A percentile compares a stretch with the other conserved stretches of the same genome.
Conservation (phyloP, 2,113 vertebrate genomes). For the Menidia beryllina region DNA sequence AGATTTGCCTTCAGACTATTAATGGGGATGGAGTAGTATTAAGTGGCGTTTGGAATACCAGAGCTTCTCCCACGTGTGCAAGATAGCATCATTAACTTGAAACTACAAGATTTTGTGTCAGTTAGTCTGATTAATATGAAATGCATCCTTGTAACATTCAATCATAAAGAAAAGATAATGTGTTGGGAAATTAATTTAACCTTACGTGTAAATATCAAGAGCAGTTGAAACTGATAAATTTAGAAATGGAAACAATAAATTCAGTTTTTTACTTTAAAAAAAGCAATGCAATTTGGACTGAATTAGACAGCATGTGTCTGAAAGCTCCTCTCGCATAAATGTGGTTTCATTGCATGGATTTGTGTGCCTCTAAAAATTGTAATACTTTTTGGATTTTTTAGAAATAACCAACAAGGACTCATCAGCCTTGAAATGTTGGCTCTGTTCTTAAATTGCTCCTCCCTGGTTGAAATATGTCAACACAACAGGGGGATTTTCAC, state of each 20-base stretch:
- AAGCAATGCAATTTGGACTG: slow-evolving; percentile 6
- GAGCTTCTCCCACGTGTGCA: slow-evolving; percentile 20
- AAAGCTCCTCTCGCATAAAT: slow-evolving; percentile 26
- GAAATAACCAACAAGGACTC: slow-evolving; percentile 16
- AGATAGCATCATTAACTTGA: slow-evolving; percentile 26
- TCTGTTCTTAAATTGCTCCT: slow-evolving; percentile 41
- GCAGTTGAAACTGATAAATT: neutral
- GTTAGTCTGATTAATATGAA: slow-evolving; percentile 17
- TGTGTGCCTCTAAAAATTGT: slow-evolving; percentile 21
- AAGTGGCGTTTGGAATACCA: slow-evolving; percentile 27
- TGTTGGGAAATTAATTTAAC: neutral
- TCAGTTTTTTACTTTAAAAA: no score
- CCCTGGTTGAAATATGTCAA: slow-evolving; percentile 19
- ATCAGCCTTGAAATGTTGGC: slow-evolving; percentile 38
- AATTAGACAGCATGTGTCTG: slow-evolving; percentile 21
- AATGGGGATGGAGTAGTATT: slow-evolving; percentile 38
- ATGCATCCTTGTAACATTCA: neutral
- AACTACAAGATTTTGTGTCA: slow-evolving; percentile 34
- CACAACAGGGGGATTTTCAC: slow-evolving; percentile 21
- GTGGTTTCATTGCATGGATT: slow-evolving; percentile 42
- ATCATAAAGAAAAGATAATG: neutral
- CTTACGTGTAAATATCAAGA: neutral
- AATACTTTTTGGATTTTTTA: slow-evolving; percentile 24
- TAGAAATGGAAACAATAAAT: no score
- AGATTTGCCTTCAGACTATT: slow-evolving; percentile 27